phyloP scores from a whole-genome alignment of 2,888 invertebrate genomes.

The Leptinotarsa haldemani region DNA sequence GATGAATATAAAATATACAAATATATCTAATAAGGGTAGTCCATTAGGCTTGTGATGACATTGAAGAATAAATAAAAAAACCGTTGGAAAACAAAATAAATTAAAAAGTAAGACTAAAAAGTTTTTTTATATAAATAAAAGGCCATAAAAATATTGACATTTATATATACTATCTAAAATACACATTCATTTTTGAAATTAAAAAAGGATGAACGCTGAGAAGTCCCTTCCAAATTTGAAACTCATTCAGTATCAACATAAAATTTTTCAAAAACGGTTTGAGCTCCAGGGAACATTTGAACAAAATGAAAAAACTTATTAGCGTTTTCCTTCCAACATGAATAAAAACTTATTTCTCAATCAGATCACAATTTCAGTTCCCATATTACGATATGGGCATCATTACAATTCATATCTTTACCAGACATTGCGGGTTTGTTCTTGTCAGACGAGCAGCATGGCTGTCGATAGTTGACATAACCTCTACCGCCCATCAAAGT shows the following conservation, averaged over 20 bases:
- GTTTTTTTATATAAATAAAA: slow-evolving; percentile 43
- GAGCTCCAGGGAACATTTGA: not conserved
- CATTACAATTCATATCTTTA: slow-evolving; percentile 80
- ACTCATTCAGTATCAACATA: not conserved
- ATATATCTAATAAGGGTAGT: slow-evolving; percentile 42
- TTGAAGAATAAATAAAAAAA: slow-evolving; percentile 49
- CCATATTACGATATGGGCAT: slow-evolving; percentile 92
- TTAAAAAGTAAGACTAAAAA: slow-evolving; percentile 50
- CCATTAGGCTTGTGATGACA: slow-evolving; percentile 36
- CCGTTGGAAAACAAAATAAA: slow-evolving; percentile 51
- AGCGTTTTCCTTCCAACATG: slow-evolving; percentile 13
- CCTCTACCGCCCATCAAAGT: slow-evolving; percentile 90
- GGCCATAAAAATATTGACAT: slow-evolving; percentile 52
- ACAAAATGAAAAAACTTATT: not conserved
- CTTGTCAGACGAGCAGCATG: slow-evolving; percentile 72
- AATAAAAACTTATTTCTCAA: slow-evolving; percentile 28
- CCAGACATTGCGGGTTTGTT: slow-evolving; percentile 58
- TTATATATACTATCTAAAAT: slow-evolving; percentile 51
- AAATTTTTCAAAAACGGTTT: not conserved
- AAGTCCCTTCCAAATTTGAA: not conserved
- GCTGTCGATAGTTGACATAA: slow-evolving; percentile 87
- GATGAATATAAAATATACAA: slow-evolving; percentile 54
- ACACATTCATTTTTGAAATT: slow-evolving; percentile 44
- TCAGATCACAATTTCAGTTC: slow-evolving; percentile 81
- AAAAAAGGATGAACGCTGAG: slow-evolving; percentile 17